Percentiles rank a stretch among this genome's conserved stretches.
phyloP scores from a whole-genome alignment of 2,888 invertebrate species.

The Scaptomyza tumidula region DNA sequence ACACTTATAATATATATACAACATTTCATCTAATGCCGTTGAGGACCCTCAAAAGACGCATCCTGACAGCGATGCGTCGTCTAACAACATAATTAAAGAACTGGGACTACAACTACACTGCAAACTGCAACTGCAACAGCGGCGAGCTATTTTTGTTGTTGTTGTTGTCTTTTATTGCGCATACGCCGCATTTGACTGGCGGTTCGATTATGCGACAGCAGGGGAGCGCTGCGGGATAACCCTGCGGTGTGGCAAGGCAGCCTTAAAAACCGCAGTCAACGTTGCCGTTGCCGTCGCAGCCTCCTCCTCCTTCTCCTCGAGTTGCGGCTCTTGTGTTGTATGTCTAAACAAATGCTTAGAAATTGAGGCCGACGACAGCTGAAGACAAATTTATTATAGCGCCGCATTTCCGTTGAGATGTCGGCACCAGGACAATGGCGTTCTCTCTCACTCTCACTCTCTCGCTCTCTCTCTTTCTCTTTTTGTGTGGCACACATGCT shows the following conservation, averaged over 20 bases:
- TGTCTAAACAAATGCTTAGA: conserved; percentile 77
- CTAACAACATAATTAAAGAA: conserved; percentile 68
- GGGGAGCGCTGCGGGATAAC: conserved; percentile 29
- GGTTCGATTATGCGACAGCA: conserved; percentile 25
- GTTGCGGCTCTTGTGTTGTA: conserved; percentile 40
- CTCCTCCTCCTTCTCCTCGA: neutral
- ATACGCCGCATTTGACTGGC: conserved; percentile 58
- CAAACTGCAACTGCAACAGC: neutral
- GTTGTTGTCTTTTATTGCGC: conserved; percentile 46
- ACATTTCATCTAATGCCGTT: conserved; percentile 1
- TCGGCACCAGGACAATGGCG: conserved; percentile 54
- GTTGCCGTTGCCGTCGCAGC: neutral
- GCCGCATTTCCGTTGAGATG: conserved; percentile 53
- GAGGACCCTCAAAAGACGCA: conserved; percentile 50
- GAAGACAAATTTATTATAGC: conserved; percentile 72
- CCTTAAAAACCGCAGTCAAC: conserved; percentile 20
- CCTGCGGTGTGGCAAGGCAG: conserved; percentile 40
- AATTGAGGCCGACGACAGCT: conserved; percentile 73
- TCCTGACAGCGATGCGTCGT: conserved; percentile 49
- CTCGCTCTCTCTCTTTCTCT: neutral
- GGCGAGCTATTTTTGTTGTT: neutral
- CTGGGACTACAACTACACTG: neutral
- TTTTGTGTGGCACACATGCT: conserved; percentile 41
- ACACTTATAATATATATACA: too few relatives aligned
- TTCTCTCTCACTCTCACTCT: neutral